These are phyloP conservation scores for Platerodrilus igneus DNA, from an alignment of 2,888 invertebrate genomes.

Conservation along the genomic window DNA sequence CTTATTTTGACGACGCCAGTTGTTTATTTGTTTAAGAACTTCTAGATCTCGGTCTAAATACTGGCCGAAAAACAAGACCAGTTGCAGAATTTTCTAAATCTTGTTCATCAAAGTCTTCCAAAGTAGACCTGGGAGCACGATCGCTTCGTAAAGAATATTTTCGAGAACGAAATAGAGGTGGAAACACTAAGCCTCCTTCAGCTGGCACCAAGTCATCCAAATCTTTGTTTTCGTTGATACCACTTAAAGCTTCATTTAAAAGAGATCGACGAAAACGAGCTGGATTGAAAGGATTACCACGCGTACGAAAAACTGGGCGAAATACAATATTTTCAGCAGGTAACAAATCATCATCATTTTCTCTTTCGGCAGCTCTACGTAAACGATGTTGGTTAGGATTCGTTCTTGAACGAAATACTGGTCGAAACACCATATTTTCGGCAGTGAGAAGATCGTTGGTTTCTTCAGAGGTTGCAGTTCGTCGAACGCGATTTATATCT, in stretches of 20 bases:
- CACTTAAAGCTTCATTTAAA: not conserved
- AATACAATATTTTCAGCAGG: slow-evolving; percentile 5
- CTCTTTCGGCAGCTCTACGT: too few species aligned
- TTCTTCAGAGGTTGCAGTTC: too few species aligned
- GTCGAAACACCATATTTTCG: slow-evolving; percentile 21
- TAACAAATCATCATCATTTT: not conserved
- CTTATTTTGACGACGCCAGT: too few species aligned
- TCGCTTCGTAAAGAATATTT: not conserved
- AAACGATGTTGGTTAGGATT: too few species aligned
- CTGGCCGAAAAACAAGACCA: too few species aligned
- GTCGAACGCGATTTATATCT: too few species aligned
- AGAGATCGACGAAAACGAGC: slow-evolving; percentile 2
- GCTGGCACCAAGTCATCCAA: slow-evolving; percentile 15
- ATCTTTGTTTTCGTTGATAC: not conserved
- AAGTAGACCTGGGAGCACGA: slow-evolving; percentile 6
- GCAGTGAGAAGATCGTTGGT: slow-evolving; percentile 19
- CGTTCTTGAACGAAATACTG: too few species aligned
- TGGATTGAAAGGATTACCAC: not conserved
- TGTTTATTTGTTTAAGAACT: too few species aligned
- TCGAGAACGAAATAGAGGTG: slow-evolving; percentile 18
- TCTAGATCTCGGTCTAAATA: too few species aligned
- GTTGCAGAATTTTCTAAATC: too few species aligned
- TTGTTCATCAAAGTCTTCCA: too few species aligned
- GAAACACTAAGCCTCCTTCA: slow-evolving; percentile 18
- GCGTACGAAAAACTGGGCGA: slow-evolving; percentile 1